Conservation (phyloP, 2,888 invertebrate species). For the Xylophagus ater region DNA sequence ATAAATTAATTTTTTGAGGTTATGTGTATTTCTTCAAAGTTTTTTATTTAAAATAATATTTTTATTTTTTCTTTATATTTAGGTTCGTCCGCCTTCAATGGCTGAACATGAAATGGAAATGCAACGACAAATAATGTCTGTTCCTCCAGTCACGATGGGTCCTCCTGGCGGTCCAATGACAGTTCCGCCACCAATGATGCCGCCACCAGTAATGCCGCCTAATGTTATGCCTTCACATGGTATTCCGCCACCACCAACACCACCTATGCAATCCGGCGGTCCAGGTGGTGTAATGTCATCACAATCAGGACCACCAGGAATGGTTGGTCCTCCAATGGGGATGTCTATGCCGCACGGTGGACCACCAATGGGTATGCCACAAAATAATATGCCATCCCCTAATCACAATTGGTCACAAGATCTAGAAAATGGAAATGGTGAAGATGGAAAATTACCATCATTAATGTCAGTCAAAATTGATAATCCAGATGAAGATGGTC, state of each 20-base stretch:
- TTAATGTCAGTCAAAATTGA: conserved; percentile 53
- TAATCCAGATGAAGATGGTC: conserved; percentile 22
- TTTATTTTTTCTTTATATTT: conserved; percentile 1
- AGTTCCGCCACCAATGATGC: conserved; percentile 18
- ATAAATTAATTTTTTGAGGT: background rate
- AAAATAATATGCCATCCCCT: background rate
- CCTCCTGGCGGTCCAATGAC: conserved; percentile 13
- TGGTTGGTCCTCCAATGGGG: conserved; percentile 22
- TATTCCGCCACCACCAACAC: conserved; percentile 10
- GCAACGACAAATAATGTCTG: conserved; percentile 26
- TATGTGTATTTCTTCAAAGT: background rate
- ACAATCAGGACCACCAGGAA: conserved; percentile 6
- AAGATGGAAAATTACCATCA: conserved; percentile 39
- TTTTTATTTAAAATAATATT: background rate
- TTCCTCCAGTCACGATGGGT: conserved; percentile 19
- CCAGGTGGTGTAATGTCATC: too few relatives aligned
- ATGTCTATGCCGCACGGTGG: conserved; percentile 10
- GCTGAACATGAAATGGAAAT: conserved; percentile 26
- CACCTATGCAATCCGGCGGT: conserved; percentile 17
- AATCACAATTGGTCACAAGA: background rate
- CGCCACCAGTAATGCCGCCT: conserved; percentile 7
- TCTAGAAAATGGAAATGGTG: conserved; percentile 17
- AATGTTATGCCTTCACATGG: too few relatives aligned
- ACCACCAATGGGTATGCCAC: background rate
- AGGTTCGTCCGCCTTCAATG: conserved; percentile 16